A percentile compares a stretch with the other conserved stretches of the same genome.
Conservation (phyloP, 2,113 vertebrate species). For the Physeter macrocephalus region DNA sequence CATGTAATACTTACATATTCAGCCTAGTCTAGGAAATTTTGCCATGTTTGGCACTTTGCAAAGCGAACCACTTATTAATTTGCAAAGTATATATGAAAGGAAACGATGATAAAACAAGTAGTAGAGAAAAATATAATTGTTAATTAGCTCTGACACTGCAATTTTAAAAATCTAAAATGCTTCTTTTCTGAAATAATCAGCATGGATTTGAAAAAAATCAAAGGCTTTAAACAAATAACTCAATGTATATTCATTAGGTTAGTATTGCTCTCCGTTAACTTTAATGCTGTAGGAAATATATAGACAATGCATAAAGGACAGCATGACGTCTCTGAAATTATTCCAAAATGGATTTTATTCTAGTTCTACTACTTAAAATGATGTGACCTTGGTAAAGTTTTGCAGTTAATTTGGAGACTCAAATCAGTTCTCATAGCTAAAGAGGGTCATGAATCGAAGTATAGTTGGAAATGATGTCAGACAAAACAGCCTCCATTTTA, state of each 20-base stretch:
- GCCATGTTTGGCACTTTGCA: not conserved
- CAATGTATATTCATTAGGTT: not conserved
- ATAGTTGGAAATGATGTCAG: not conserved
- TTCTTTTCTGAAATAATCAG: not conserved
- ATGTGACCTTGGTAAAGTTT: not conserved
- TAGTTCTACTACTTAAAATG: not conserved
- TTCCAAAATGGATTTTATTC: not conserved
- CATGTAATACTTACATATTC: not conserved
- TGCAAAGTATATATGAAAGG: not conserved
- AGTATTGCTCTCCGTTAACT: not conserved
- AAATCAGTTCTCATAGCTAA: not conserved
- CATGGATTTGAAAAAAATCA: not conserved
- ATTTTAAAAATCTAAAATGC: not conserved
- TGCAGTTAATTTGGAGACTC: not conserved
- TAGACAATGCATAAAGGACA: not conserved
- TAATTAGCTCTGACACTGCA: not conserved
- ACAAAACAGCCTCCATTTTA: not conserved
- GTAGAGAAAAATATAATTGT: not conserved
- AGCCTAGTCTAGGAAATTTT: not conserved
- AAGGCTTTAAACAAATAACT: not conserved
- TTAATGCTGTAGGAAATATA: not conserved
- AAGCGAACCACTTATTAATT: not conserved
- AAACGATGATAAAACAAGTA: conserved; percentile 6
- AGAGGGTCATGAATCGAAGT: not conserved
- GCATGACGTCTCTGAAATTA: not conserved